phyloP scores from a whole-genome alignment of 2,797 vertebrate genomes.

The Poecilia gillii region DNA sequence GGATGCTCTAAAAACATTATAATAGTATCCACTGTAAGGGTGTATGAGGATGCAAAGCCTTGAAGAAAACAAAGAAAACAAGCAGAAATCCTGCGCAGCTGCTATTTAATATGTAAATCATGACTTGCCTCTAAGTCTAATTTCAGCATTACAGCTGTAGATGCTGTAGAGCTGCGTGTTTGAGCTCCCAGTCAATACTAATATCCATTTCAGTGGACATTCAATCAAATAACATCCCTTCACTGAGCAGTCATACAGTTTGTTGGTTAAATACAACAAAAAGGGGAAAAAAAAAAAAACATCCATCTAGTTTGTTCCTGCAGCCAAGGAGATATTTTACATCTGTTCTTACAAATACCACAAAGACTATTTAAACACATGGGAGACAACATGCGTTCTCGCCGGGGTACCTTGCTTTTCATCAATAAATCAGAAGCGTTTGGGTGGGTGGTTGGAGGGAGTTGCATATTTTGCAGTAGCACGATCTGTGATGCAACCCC shows the following conservation, averaged over 20 bases:
- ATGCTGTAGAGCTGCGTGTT: conserved; percentile 43
- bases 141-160: conserved; percentile 63
- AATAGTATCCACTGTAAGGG: conserved; percentile 55
- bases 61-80: conserved; percentile 64
- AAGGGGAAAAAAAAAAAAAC: background rate
- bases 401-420: conserved; percentile 57
- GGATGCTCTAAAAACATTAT: conserved; percentile 54
- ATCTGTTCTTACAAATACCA: conserved; percentile 32
- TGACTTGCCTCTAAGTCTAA: conserved; percentile 56
- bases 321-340: conserved; percentile 6
- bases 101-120: conserved; percentile 73
- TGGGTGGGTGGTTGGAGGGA: conserved; percentile 29
- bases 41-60: conserved; percentile 55
- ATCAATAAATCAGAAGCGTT: conserved; percentile 71
- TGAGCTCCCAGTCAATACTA: conserved; percentile 49
- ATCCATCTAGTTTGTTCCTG: background rate
- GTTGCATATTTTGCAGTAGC: conserved; percentile 64
- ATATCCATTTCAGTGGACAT: conserved; percentile 56
- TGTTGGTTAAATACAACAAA: conserved; percentile 11
- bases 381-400: conserved; percentile 55
- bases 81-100: conserved; percentile 66
- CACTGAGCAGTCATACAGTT: conserved; percentile 28
- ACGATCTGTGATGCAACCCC: conserved; percentile 72
- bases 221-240: conserved; percentile 40
- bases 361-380: conserved; percentile 34